Evolutionary conservation across 2,888 invertebrate genomes (phyloP).

Genomic region (Chrysopilus asiliformis): DNA sequence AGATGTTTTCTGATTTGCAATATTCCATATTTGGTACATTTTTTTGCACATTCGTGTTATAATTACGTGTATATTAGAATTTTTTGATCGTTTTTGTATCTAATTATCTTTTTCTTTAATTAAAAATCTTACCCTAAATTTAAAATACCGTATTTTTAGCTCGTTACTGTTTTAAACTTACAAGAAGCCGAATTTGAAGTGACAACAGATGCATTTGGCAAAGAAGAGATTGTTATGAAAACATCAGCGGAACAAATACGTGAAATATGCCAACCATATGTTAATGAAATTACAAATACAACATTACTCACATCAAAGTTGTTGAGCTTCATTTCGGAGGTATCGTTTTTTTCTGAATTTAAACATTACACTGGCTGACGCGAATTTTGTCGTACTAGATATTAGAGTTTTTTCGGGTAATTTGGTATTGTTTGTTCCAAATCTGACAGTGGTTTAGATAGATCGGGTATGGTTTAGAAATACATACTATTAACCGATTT

Average conservation of each 20-base stretch:
- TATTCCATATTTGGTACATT: too few species aligned
- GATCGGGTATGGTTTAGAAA: too few species aligned
- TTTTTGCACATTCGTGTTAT: too few species aligned
- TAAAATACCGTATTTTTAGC: constrained; percentile 15
- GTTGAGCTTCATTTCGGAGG: constrained; percentile 27
- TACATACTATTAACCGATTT: too few species aligned
- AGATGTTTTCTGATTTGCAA: too few species aligned
- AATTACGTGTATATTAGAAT: too few species aligned
- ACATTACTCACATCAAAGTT: constrained; percentile 26
- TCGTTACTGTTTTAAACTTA: constrained; percentile 26
- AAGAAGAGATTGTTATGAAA: constrained; percentile 29
- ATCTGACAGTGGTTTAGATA: too few species aligned
- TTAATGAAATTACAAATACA: constrained; percentile 30
- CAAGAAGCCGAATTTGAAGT: constrained; percentile 31
- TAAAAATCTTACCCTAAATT: neutral
- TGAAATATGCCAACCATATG: constrained; percentile 29
- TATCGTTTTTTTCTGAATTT: constrained; percentile 10
- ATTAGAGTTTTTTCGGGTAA: too few species aligned
- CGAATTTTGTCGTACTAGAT: neutral
- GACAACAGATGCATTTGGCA: constrained; percentile 28
- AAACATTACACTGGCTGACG: neutral
- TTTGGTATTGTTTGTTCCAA: too few species aligned
- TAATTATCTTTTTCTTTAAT: too few species aligned
- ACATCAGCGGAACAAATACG: constrained; percentile 25
- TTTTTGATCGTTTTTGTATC: neutral